Percentiles rank a stretch among this genome's conserved stretches.
Conservation (phyloP, 1,140 invertebrate species). For the Cydia fagiglandana region DNA sequence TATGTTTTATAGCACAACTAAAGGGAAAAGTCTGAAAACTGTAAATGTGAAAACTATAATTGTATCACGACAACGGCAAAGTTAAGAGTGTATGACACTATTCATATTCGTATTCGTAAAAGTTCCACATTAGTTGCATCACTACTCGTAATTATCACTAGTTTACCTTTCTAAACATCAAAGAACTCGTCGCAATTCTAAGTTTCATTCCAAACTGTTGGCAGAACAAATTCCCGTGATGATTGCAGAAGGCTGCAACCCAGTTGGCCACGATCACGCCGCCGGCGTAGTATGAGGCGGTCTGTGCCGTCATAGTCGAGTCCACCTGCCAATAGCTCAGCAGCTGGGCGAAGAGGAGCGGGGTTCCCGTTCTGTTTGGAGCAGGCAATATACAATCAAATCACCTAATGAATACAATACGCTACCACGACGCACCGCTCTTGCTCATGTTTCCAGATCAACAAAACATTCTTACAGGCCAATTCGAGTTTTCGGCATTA, state of each 20-base stretch:
- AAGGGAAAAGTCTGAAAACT: too few species aligned
- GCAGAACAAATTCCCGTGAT: conserved; percentile 73
- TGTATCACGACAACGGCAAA: too few species aligned
- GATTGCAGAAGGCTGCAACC: conserved; percentile 59
- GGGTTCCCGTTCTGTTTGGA: conserved; percentile 63
- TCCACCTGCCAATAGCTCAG: conserved; percentile 78
- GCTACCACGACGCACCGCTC: background rate
- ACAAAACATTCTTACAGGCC: too few species aligned
- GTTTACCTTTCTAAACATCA: conserved; percentile 83
- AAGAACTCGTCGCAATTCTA: conserved; percentile 80
- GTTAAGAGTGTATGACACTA: too few species aligned
- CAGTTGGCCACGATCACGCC: conserved; percentile 63
- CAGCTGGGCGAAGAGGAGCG: conserved; percentile 78
- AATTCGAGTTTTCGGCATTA: too few species aligned
- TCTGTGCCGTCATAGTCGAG: conserved; percentile 46
- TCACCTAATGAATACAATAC: conserved; percentile 22
- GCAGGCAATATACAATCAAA: conserved; percentile 33
- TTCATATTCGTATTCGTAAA: too few species aligned
- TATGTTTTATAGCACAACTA: too few species aligned
- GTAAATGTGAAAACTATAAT: too few species aligned
- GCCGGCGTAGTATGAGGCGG: conserved; percentile 63
- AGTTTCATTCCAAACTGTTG: conserved; percentile 81
- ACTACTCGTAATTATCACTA: too few species aligned
- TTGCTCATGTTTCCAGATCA: too few species aligned
- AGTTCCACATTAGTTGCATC: too few species aligned